These are phyloP conservation scores for Neelides sp. DNA, from an alignment of 1,140 invertebrate species.

Conservation along the genomic window DNA sequence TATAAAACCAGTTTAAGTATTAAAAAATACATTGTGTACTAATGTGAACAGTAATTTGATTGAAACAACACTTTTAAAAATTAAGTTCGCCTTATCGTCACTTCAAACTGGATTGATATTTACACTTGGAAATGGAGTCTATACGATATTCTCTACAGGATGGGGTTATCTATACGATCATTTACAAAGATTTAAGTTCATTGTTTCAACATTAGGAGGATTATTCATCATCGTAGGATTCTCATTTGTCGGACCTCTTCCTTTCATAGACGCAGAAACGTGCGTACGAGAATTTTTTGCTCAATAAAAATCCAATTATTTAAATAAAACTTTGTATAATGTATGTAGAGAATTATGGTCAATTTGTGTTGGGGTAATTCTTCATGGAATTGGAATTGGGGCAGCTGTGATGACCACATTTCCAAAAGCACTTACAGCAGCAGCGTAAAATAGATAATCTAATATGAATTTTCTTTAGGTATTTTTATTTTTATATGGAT, in stretches of 20 bases:
- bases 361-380: constrained; percentile 51
- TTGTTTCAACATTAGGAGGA: constrained; percentile 52
- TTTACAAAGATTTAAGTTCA: constrained; percentile 47
- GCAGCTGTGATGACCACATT: constrained; percentile 66
- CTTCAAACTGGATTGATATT: constrained; percentile 69
- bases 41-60: too few relatives aligned
- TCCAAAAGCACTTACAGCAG: constrained; percentile 57
- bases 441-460: constrained; percentile 43
- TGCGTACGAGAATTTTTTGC: constrained; percentile 34
- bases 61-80: not conserved
- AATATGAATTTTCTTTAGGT: not conserved
- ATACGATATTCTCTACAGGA: constrained; percentile 61
- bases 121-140: constrained; percentile 69
- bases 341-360: constrained; percentile 49
- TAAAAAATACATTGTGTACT: too few relatives aligned
- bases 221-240: constrained; percentile 53
- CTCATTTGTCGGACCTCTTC: constrained; percentile 56
- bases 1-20: too few relatives aligned
- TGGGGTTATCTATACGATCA: constrained; percentile 69
- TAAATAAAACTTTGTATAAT: constrained; percentile 5
- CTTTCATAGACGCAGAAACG: constrained; percentile 50
- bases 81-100: constrained; percentile 51
- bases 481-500: not conserved
- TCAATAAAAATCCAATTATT: too few relatives aligned
- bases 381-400: constrained; percentile 67